These are phyloP conservation scores for Poeciliopsis paucimaculata DNA, from an alignment of 2,797 vertebrate genomes.

Conservation along the genomic window DNA sequence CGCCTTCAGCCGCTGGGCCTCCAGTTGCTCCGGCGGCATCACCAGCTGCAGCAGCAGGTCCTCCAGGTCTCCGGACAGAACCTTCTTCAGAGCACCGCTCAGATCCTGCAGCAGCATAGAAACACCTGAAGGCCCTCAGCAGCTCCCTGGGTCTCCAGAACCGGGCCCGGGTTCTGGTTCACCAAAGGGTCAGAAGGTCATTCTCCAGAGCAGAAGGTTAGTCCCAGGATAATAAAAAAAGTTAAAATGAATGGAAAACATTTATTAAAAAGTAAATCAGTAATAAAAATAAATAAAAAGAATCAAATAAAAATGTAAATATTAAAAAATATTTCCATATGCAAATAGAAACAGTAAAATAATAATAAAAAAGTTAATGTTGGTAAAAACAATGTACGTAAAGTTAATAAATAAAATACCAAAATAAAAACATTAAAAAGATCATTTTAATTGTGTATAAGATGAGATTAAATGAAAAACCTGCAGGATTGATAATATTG, in stretches of 20 bases:
- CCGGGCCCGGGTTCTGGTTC: background rate
- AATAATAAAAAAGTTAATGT: background rate
- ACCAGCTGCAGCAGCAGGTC: slow-evolving; percentile 76
- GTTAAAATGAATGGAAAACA: too few relatives aligned
- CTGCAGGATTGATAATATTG: too few relatives aligned
- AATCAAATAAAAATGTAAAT: too few relatives aligned
- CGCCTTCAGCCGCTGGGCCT: slow-evolving; percentile 80
- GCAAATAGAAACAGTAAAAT: too few relatives aligned
- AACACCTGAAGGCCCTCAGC: background rate
- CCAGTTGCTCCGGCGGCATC: slow-evolving; percentile 67
- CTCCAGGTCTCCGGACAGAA: slow-evolving; percentile 77
- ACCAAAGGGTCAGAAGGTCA: too few relatives aligned
- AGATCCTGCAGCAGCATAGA: slow-evolving; percentile 74
- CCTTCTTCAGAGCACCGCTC: slow-evolving; percentile 72
- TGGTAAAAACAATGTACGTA: too few relatives aligned
- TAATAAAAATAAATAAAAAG: too few relatives aligned
- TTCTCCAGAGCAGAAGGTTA: too few relatives aligned
- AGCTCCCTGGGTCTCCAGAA: background rate
- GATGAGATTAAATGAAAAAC: background rate
- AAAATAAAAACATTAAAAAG: background rate
- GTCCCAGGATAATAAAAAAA: too few relatives aligned
- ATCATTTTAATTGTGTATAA: background rate
- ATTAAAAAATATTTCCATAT: too few relatives aligned
- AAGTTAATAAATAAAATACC: background rate
- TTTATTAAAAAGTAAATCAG: too few relatives aligned